Evolutionary conservation across 2,797 vertebrate genomes (phyloP).

Genomic region (Malacoctenus gilli): DNA sequence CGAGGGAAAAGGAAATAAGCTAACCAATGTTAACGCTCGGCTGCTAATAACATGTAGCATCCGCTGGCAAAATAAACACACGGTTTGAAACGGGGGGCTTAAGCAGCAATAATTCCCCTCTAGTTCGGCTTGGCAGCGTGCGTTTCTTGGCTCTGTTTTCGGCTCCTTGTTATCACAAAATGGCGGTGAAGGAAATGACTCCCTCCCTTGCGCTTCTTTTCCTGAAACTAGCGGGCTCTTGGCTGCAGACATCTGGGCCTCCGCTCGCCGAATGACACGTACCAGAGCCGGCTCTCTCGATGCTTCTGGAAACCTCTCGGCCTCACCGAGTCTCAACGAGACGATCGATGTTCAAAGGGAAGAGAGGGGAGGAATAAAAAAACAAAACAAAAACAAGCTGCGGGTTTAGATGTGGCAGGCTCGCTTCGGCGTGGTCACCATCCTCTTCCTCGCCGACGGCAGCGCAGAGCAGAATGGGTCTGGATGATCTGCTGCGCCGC

Average conservation of each 20-base stretch:
- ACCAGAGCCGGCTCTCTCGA: conserved; percentile 67
- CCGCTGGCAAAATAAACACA: neutral
- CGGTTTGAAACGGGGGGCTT: rapidly evolving
- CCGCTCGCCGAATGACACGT: conserved; percentile 47
- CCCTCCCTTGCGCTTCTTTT: conserved; percentile 80
- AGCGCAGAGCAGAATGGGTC: conserved; percentile 60
- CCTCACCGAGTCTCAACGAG: neutral
- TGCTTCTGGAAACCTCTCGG: conserved; percentile 30
- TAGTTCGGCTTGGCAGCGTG: conserved; percentile 23
- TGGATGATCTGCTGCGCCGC: conserved; percentile 44
- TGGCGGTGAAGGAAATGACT: conserved; percentile 88
- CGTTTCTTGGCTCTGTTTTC: conserved; percentile 66
- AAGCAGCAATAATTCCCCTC: neutral
- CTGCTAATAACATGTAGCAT: conserved; percentile 34
- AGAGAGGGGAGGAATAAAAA: too few species aligned
- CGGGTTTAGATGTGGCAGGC: conserved; percentile 46
- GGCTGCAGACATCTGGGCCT: conserved; percentile 54
- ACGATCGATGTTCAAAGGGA: too few species aligned
- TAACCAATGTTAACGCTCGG: conserved; percentile 32
- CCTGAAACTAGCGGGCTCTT: conserved; percentile 75
- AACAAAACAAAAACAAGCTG: neutral
- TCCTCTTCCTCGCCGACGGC: conserved; percentile 63
- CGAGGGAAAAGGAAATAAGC: conserved; percentile 33
- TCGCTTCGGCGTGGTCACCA: conserved; percentile 52
- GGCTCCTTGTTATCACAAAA: conserved; percentile 85